Evolutionary conservation across 2,797 vertebrate species (phyloP), one percentile per base, ranked within the genome.

Genomic region (Sebastes matsubarae): DNA sequence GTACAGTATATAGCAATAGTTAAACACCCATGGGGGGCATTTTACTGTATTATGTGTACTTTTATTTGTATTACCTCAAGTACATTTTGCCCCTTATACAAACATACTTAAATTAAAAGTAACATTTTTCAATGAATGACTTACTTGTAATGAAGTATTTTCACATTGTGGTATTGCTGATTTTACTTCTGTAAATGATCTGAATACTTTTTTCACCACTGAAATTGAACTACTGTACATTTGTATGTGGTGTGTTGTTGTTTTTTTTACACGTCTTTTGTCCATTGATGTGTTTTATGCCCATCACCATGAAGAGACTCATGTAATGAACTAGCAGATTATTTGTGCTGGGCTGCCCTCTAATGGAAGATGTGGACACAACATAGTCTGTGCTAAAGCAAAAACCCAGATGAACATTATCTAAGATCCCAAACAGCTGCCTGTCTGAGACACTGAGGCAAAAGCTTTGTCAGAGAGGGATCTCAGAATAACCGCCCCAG

Each of bases 401-500:
- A 38, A 70, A 38, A 36, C 32, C 11, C 60, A 61, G 52, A 64
- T 3, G 0, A 75, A 25, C 22, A 8, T n/a, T 18, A 80, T 38
- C 24, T 42, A 20, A 60, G 64, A 54, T 65, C 25, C 8, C 54
- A 36, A 66, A 57, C 65, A 78, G 29, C 13, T 20, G 7, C 46
- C 46, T 38, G 57, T 65, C 27, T 68, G 80, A 63, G 57, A 68
- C 61, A 38, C 34, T 13, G 59, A 42, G 65, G 68, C 5, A 10
- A 60, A 71, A 66, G 65, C 65, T 57, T 69, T 34, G 14, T 68
- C 30, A 46, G 54, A 32, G 60, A 78, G 18, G 16, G 1, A n/a
- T 82, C 79, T 82, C 6, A 59, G 88, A 89, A 86, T 85, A 88
- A 67, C 73, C 18, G 78, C 10, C 81, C 88, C 34, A 84, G 50